Conservation (phyloP, 2,797 vertebrate genomes). For the Bovichtus diacanthus region DNA sequence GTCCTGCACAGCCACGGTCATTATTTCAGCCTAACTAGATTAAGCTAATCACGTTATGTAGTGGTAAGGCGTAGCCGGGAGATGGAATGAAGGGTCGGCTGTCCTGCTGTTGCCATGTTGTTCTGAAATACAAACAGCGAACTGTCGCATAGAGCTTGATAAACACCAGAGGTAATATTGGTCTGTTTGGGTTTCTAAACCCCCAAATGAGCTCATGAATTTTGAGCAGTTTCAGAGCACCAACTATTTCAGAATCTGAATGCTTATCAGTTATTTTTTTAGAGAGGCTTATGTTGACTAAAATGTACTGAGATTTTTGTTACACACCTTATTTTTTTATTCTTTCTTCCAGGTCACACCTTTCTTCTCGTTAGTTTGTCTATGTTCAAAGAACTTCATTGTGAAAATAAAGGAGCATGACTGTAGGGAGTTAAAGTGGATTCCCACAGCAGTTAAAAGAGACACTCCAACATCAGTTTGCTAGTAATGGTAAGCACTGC, state of each 20-base stretch:
- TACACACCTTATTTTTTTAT: background rate
- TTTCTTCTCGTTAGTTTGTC: background rate
- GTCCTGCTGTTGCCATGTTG: constrained; percentile 64
- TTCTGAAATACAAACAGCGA: constrained; percentile 52
- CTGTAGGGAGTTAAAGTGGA: background rate
- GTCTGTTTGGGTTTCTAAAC: constrained; percentile 7
- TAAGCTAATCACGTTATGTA: constrained; percentile 84
- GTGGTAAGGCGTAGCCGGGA: constrained; percentile 60
- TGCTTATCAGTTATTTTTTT: background rate
- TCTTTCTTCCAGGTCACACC: background rate
- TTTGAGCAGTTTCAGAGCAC: background rate
- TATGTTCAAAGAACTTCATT: background rate
- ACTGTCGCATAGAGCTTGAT: constrained; percentile 31
- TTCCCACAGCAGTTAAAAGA: no score
- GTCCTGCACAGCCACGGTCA: constrained; percentile 63
- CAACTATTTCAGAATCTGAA: background rate
- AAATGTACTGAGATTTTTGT: background rate
- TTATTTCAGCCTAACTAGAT: constrained; percentile 83
- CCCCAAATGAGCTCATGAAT: background rate
- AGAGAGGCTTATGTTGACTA: background rate
- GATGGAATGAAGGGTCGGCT: constrained; percentile 67
- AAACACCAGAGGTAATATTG: constrained; percentile 6
- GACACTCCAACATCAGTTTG: no score
- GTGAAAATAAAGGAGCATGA: background rate
- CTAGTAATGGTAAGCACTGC: no score